Conservation (phyloP, 1,140 invertebrate genomes). For the Ips typographus region DNA sequence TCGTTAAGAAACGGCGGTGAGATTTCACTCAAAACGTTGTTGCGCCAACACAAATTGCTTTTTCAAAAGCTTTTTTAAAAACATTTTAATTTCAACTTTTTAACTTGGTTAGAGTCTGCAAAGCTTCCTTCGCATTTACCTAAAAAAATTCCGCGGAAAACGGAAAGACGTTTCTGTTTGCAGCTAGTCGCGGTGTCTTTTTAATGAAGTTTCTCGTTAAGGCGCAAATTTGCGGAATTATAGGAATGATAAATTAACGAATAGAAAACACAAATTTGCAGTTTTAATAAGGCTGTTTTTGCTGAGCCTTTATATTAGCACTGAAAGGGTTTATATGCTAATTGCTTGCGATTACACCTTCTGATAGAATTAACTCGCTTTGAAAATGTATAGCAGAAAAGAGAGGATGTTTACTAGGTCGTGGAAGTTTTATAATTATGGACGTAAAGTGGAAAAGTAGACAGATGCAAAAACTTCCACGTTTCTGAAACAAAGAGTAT, state of each 20-base stretch:
- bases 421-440: no score
- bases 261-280: no score
- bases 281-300: no score
- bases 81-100: constrained; percentile 4
- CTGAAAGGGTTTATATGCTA: no score
- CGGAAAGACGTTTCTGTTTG: background rate
- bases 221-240: background rate
- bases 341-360: no score
- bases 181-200: background rate
- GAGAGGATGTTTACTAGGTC: no score
- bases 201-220: constrained; percentile 5
- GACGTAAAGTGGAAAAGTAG: no score
- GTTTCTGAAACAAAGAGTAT: no score
- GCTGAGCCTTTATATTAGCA: no score
- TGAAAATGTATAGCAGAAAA: no score
- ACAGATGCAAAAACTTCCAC: no score
- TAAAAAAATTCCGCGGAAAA: background rate
- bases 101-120: background rate
- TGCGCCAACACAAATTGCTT: background rate
- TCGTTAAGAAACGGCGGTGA: background rate
- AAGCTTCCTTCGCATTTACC: background rate
- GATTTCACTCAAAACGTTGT: background rate
- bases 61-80: background rate
- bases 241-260: background rate
- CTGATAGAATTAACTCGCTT: no score